Percentiles rank a stretch among this genome's conserved stretches.
Conservation (phyloP, 2,797 vertebrate species). For the Rhodeus uyekii region DNA sequence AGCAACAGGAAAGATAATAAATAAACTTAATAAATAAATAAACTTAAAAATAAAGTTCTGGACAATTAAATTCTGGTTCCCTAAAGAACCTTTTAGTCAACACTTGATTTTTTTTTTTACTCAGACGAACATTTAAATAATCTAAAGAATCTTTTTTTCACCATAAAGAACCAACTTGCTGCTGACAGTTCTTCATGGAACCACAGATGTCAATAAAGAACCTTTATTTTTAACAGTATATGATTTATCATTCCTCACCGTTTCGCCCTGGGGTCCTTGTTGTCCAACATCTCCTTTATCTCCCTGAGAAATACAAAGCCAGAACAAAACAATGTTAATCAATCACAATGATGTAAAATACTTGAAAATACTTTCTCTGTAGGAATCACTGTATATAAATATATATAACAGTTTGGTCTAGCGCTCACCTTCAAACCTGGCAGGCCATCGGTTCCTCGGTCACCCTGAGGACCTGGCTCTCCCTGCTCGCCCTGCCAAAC, state of each 20-base stretch:
- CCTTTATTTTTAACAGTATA: not conserved
- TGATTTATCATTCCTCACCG: slow-evolving; percentile 35
- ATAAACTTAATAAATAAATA: no score
- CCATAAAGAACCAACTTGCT: no score
- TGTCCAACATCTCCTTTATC: slow-evolving; percentile 62
- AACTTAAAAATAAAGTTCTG: no score
- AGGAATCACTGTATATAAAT: not conserved
- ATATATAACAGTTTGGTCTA: not conserved
- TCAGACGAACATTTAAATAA: no score
- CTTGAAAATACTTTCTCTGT: not conserved
- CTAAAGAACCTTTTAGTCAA: no score
- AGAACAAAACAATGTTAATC: not conserved
- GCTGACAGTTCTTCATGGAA: not conserved
- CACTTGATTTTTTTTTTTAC: no score
- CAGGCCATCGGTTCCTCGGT: slow-evolving; percentile 69
- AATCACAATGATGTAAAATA: not conserved
- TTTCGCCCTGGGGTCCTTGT: slow-evolving; percentile 54
- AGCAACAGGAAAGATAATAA: no score
- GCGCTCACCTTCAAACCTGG: slow-evolving; percentile 74
- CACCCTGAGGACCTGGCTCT: slow-evolving; percentile 66
- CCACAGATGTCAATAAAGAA: not conserved
- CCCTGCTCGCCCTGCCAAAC: slow-evolving; percentile 77
- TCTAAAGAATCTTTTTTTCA: no score
- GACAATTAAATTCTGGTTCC: no score
- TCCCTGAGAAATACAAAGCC: slow-evolving; percentile 52